Evolutionary conservation across 2,113 vertebrate genomes (phyloP).

Genomic region (Sakesphorus luctuosus): DNA sequence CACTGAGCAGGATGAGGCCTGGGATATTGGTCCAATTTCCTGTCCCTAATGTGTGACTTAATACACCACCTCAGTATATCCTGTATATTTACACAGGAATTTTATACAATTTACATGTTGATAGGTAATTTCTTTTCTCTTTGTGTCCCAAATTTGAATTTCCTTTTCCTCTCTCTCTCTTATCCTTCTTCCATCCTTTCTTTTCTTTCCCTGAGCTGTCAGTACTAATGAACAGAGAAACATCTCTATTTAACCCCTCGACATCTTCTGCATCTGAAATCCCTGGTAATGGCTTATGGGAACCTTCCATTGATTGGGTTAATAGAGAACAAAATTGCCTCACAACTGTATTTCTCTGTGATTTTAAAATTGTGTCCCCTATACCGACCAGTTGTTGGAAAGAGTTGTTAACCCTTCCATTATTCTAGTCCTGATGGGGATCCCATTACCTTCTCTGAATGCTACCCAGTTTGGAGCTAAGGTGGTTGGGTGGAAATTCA

Average conservation of each 20-base stretch:
- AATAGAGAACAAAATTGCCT: constrained; percentile 88
- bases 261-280: constrained; percentile 73
- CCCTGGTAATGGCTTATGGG: constrained; percentile 79
- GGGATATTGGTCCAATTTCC: background rate
- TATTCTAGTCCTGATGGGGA: background rate
- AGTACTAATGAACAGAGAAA: constrained; percentile 72
- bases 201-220: constrained; percentile 56
- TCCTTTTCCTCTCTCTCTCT: background rate
- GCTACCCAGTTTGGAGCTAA: background rate
- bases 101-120: background rate
- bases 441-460: background rate
- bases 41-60: background rate
- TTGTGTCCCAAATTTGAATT: background rate
- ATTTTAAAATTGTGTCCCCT: constrained; percentile 76
- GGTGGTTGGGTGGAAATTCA: background rate
- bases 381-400: constrained; percentile 35
- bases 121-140: background rate
- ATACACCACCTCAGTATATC: background rate
- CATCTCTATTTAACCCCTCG: constrained; percentile 74
- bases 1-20: background rate
- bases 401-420: constrained; percentile 1
- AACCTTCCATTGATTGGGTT: constrained; percentile 86
- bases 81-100: background rate
- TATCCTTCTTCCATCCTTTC: background rate
- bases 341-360: constrained; percentile 77